A percentile compares a stretch with the other conserved stretches of the same genome.
These are phyloP conservation scores for Thera britannica DNA, from an alignment of 2,888 invertebrate genomes.

Conservation along the genomic window DNA sequence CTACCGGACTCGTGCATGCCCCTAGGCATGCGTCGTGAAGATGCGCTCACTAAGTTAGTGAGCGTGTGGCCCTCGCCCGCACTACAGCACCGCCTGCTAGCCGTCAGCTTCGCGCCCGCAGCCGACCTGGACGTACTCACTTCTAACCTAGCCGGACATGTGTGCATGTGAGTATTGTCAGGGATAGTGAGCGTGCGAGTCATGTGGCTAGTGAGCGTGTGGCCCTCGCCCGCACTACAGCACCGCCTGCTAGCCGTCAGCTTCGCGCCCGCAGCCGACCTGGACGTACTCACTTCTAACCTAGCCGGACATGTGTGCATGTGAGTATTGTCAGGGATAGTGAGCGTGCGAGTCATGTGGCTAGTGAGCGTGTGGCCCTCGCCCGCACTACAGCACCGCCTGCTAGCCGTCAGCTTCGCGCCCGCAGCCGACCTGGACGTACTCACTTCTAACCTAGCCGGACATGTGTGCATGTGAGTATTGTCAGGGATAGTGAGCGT, in stretches of 20 bases:
- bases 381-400: slow-evolving; percentile 92
- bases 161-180: slow-evolving; percentile 91
- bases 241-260: slow-evolving; percentile 96
- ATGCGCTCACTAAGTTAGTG: slow-evolving; percentile 95
- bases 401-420: slow-evolving; percentile 95
- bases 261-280: slow-evolving; percentile 92
- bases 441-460: slow-evolving; percentile 90
- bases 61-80: slow-evolving; percentile 90
- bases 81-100: slow-evolving; percentile 94
- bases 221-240: slow-evolving; percentile 90
- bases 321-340: slow-evolving; percentile 84
- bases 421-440: slow-evolving; percentile 93
- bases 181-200: not conserved
- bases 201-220: slow-evolving; percentile 41
- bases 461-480: slow-evolving; percentile 96
- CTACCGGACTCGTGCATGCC: slow-evolving; percentile 98
- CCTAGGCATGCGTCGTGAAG: slow-evolving; percentile 96
- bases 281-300: slow-evolving; percentile 94
- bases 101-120: slow-evolving; percentile 93
- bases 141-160: slow-evolving; percentile 92
- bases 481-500: slow-evolving; percentile 2
- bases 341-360: not conserved
- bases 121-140: slow-evolving; percentile 94
- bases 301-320: slow-evolving; percentile 93
- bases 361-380: slow-evolving; percentile 84